These are phyloP conservation scores for Perizoma affinitatum DNA, from an alignment of 2,888 invertebrate species.

Conservation along the genomic window DNA sequence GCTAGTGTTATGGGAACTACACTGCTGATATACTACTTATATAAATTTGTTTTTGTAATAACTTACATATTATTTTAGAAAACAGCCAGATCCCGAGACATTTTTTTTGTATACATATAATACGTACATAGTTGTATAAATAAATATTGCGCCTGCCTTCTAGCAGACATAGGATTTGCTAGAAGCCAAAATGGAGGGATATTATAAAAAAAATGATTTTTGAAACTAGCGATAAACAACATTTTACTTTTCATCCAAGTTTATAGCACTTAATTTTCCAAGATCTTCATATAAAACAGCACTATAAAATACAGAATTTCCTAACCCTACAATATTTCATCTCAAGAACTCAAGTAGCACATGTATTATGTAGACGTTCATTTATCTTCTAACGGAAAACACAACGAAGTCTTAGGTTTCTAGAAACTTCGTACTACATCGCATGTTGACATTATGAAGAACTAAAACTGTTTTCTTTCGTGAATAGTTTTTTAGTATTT, in stretches of 20 bases:
- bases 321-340: slow-evolving; percentile 19
- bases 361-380: slow-evolving; percentile 5
- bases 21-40: too few relatives aligned
- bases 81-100: too few relatives aligned
- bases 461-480: slow-evolving; percentile 15
- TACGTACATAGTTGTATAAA: too few relatives aligned
- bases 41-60: too few relatives aligned
- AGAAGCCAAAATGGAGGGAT: too few relatives aligned
- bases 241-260: background rate
- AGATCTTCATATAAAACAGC: background rate
- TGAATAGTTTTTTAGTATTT: background rate
- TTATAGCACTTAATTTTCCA: background rate
- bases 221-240: too few relatives aligned
- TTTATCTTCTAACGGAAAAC: slow-evolving; percentile 30
- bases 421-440: slow-evolving; percentile 9
- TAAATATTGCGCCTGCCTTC: too few relatives aligned
- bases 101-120: too few relatives aligned
- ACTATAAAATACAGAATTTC: background rate
- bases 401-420: slow-evolving; percentile 17
- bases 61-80: too few relatives aligned
- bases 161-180: too few relatives aligned
- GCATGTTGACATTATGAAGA: slow-evolving; percentile 18
- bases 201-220: too few relatives aligned
- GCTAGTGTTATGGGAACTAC: too few relatives aligned
- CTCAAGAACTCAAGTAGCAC: slow-evolving; percentile 24